Conservation (phyloP, 2,113 vertebrate species). For the Gracilinanus agilis region DNA sequence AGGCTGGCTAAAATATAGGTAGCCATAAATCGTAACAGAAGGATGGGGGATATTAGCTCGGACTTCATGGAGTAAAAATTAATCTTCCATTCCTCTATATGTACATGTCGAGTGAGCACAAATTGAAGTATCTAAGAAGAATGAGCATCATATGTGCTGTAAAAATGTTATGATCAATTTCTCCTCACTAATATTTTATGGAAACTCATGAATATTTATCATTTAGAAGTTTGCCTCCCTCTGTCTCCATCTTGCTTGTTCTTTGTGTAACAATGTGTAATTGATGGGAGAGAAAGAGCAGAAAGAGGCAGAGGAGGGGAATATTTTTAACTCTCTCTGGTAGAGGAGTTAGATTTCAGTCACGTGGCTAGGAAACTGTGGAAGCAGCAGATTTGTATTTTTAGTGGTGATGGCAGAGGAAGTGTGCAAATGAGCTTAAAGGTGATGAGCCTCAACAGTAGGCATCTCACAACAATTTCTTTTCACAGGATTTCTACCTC, state of each 20-base stretch:
- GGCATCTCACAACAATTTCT: conserved; percentile 30
- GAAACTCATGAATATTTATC: conserved; percentile 31
- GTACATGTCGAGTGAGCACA: conserved; percentile 14
- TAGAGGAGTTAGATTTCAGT: conserved; percentile 62
- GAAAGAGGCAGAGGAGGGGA: conserved; percentile 15
- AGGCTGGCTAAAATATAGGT: neutral
- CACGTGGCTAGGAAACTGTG: conserved; percentile 49
- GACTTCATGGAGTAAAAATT: neutral
- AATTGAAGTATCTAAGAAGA: conserved; percentile 44
- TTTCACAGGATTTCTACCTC: conserved; percentile 44
- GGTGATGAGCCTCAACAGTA: neutral
- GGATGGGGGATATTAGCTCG: neutral
- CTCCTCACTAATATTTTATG: conserved; percentile 35
- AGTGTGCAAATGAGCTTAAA: conserved; percentile 67
- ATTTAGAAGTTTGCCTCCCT: neutral
- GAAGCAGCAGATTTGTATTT: conserved; percentile 62
- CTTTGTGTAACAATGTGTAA: neutral
- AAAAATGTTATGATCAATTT: neutral
- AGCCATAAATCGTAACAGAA: neutral
- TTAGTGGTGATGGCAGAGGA: conserved; percentile 67
- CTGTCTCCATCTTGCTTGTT: neutral
- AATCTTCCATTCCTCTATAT: neutral
- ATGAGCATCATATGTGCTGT: neutral
- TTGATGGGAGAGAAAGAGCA: conserved; percentile 12
- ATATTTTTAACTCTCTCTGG: conserved; percentile 48